Evolutionary conservation across 2,113 vertebrate genomes (phyloP), one percentile per base, ranked within the genome.

Genomic region (Neotragus moschatus): DNA sequence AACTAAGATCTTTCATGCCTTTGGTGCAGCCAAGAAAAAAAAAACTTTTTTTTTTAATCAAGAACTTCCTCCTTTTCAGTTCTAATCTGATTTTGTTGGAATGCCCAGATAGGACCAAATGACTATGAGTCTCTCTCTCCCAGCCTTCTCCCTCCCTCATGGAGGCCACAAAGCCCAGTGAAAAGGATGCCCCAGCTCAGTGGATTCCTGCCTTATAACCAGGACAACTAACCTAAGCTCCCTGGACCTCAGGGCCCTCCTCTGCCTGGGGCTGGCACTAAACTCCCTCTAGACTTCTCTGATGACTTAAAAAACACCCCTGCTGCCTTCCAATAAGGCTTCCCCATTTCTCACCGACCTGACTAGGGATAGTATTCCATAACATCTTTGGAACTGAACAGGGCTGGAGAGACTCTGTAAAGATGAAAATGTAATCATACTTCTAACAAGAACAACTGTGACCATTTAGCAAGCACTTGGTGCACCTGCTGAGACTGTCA

Each of bases 141-240:
- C 26, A 47, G 23, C 1, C 14, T 16, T 85, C 36, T 28, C 23
- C 2, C 4, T 56, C 43, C 51, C 16, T 36, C 1, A 0, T 7
- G 58, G 25, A 77, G 45, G n/a, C 25, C 53, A 45, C 10, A 2
- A 73, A 75, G 25, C 10, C 36, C 25, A 33, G 63, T 10, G 7
- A n/a, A 43, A 16, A 28, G 7, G 45, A 49, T 9, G 3, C 17
- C 55, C 11, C 39, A 73, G 89, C 19, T 61, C 8, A 2, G 49
- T 26, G n/a, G 6, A 13, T 7, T 13, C 21, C 73, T 30, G 14
- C 45, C 61, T 85, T 17, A 11, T 7, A 80, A 43, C n/a, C 10
- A 53, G 33, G 25, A 45, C 70, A 85, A 43, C 25, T 39, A 28
- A 28, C 23, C 33, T 12, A 70, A 84, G 43, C 11, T 43, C 51